These are phyloP conservation scores for Macaria notata DNA, from an alignment of 2,888 invertebrate species.

Conservation along the genomic window DNA sequence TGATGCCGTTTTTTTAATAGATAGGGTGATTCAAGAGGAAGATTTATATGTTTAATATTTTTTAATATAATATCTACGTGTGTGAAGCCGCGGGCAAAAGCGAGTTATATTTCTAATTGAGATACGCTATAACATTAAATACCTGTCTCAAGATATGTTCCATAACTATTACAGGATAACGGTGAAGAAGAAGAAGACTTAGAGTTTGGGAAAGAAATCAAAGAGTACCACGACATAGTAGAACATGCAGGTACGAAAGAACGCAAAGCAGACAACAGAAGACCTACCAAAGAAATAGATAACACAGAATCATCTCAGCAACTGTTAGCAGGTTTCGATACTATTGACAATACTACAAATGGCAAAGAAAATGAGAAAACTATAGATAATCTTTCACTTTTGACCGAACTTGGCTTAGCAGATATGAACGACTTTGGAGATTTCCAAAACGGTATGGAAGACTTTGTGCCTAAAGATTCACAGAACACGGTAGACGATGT, in stretches of 20 bases:
- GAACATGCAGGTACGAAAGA: constrained; percentile 68
- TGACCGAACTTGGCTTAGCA: constrained; percentile 82
- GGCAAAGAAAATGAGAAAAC: neutral
- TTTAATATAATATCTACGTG: too few relatives aligned
- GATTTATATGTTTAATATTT: too few relatives aligned
- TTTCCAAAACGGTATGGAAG: constrained; percentile 67
- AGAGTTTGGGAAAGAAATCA: constrained; percentile 72
- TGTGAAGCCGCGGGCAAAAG: too few relatives aligned
- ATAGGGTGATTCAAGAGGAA: too few relatives aligned
- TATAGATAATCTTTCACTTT: constrained; percentile 63
- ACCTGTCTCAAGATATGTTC: too few relatives aligned
- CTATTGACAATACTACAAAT: constrained; percentile 27
- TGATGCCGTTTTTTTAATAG: too few relatives aligned
- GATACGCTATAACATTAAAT: too few relatives aligned
- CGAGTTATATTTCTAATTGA: too few relatives aligned
- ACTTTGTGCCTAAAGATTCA: constrained; percentile 47
- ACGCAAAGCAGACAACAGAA: constrained; percentile 58
- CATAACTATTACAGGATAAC: constrained; percentile 53
- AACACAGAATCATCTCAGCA: constrained; percentile 61
- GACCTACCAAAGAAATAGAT: constrained; percentile 60
- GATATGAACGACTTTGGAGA: constrained; percentile 71
- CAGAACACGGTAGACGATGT: constrained; percentile 52
- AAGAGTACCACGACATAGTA: constrained; percentile 71
- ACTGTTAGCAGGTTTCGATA: constrained; percentile 61
- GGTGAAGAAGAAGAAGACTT: constrained; percentile 82